Percentiles rank a stretch among this genome's conserved stretches.
Conservation (phyloP, 2,113 vertebrate genomes). For the Dendrocopos noguchii region DNA sequence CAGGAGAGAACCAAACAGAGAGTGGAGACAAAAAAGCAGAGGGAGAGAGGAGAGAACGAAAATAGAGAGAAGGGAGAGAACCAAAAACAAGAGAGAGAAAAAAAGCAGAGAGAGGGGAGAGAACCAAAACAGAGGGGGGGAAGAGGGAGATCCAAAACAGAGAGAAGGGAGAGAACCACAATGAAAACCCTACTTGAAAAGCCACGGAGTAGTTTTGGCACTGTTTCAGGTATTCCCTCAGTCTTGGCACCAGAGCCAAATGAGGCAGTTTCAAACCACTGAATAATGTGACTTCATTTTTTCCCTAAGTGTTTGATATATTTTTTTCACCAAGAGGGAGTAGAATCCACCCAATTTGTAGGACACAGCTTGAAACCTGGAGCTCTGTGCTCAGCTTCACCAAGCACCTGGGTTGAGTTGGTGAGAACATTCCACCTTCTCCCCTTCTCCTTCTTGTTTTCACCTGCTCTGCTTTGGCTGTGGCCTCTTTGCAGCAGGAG, state of each 20-base stretch:
- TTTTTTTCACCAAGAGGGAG: not conserved
- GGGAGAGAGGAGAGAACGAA: no score
- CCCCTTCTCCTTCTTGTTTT: not conserved
- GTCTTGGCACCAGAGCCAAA: not conserved
- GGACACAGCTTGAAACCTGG: not conserved
- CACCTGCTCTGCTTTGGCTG: not conserved
- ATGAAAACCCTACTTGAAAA: not conserved
- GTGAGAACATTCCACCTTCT: not conserved
- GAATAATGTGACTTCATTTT: fast-evolving
- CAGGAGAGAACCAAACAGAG: no score
- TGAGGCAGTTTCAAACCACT: not conserved
- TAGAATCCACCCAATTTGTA: not conserved
- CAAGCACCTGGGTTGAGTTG: not conserved
- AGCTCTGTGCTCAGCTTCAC: not conserved
- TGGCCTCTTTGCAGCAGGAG: not conserved
- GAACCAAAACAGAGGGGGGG: no score
- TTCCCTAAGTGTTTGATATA: not conserved
- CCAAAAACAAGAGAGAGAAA: no score
- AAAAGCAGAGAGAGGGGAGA: no score
- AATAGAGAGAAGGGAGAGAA: no score
- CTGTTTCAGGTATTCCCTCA: not conserved
- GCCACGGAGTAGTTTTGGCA: not conserved
- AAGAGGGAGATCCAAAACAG: no score
- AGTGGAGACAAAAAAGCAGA: no score
- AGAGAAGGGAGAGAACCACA: no score